phyloP scores from a whole-genome alignment of 2,888 invertebrate species.

The Scelioninae gen. 1 region DNA sequence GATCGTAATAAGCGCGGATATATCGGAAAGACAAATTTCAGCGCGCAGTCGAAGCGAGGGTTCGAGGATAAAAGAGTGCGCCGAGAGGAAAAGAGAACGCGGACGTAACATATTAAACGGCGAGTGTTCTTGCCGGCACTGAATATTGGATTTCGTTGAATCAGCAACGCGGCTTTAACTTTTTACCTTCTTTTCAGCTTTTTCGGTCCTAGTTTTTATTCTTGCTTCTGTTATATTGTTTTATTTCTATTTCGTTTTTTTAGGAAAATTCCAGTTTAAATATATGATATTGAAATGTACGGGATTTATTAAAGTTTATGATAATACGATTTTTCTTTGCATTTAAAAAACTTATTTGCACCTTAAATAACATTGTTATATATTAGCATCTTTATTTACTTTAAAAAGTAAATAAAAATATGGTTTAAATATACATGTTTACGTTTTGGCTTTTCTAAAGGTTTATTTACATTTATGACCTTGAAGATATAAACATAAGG shows the following conservation, averaged over 20 bases:
- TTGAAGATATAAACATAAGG: no score
- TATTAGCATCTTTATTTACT: no score
- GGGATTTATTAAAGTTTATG: no score
- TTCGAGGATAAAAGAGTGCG: constrained; percentile 1
- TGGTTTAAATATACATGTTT: no score
- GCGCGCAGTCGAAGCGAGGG: constrained; percentile 29
- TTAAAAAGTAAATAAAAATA: no score
- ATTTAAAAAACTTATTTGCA: no score
- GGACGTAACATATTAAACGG: constrained; percentile 59
- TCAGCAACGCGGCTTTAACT: constrained; percentile 38
- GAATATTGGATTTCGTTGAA: constrained; percentile 67
- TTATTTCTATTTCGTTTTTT: constrained; percentile 1
- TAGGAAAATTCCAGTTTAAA: constrained; percentile 2
- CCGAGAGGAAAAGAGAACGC: constrained; percentile 12
- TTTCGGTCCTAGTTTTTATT: background rate
- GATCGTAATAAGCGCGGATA: constrained; percentile 72
- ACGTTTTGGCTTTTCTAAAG: no score
- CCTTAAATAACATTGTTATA: no score
- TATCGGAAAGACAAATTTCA: constrained; percentile 72
- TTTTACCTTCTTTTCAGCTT: constrained; percentile 6
- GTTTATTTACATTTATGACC: no score
- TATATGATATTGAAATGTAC: background rate
- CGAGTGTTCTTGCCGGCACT: constrained; percentile 56
- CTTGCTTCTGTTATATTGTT: constrained; percentile 12
- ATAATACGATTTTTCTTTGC: no score